Conservation (phyloP, 1,140 invertebrate species). For the Lycorma delicatula region DNA sequence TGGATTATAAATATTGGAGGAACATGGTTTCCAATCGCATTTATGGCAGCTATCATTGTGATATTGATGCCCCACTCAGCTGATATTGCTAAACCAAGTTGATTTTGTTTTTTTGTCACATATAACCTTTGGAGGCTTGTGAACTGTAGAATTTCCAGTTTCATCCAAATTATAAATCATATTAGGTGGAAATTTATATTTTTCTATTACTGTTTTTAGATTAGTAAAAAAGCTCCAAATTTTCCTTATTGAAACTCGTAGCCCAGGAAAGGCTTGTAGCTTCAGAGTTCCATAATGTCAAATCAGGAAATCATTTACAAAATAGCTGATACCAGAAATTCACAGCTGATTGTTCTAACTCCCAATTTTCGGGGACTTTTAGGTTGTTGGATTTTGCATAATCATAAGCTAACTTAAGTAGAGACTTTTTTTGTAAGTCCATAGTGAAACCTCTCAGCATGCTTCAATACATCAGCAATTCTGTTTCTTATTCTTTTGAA, state of each 20-base stretch:
- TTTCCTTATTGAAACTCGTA: conserved; percentile 31
- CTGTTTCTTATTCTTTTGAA: no score
- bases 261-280: conserved; percentile 34
- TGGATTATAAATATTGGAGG: conserved; percentile 35
- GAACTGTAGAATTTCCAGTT: conserved; percentile 40
- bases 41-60: conserved; percentile 26
- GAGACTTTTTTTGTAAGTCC: no score
- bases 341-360: no score
- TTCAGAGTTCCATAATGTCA: conserved; percentile 16
- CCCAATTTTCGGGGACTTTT: no score
- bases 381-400: no score
- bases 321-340: no score
- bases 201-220: conserved; percentile 15
- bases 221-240: conserved; percentile 31
- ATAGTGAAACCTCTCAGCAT: no score
- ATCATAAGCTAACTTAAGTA: no score
- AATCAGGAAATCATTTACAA: no score
- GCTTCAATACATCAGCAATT: no score
- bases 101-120: conserved; percentile 36
- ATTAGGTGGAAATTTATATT: conserved; percentile 21
- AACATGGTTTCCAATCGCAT: conserved; percentile 23
- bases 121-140: conserved; percentile 32
- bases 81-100: conserved; percentile 35
- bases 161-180: conserved; percentile 41
- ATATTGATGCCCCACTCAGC: conserved; percentile 36